These are phyloP conservation scores for Drosophila merina DNA, from an alignment of 2,888 invertebrate genomes.

Conservation along the genomic window DNA sequence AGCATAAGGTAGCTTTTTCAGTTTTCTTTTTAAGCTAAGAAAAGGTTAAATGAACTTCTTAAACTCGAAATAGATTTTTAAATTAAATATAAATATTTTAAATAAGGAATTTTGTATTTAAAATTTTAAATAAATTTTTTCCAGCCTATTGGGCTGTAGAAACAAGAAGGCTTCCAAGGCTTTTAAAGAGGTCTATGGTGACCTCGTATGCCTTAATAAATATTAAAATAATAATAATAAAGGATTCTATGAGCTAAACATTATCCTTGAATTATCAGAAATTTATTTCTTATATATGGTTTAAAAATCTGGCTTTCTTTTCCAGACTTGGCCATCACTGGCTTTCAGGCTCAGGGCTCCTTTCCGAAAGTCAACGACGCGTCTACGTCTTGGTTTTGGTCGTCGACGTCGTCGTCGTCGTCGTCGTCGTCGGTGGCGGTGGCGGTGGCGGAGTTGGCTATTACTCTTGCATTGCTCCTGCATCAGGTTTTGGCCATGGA, in stretches of 20 bases:
- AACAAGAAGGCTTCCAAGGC: too few relatives aligned
- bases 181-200: too few relatives aligned
- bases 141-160: too few relatives aligned
- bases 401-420: constrained; percentile 31
- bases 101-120: not conserved
- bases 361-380: constrained; percentile 38
- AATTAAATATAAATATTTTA: not conserved
- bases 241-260: too few relatives aligned
- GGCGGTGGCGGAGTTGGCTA: constrained; percentile 51
- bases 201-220: too few relatives aligned
- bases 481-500: constrained; percentile 58
- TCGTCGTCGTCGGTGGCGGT: constrained; percentile 28
- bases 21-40: not conserved
- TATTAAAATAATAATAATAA: too few relatives aligned
- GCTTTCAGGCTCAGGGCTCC: constrained; percentile 7
- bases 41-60: too few relatives aligned
- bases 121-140: too few relatives aligned
- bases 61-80: too few relatives aligned
- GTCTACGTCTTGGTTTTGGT: constrained; percentile 31
- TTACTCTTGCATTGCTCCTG: constrained; percentile 68
- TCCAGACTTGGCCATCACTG: constrained; percentile 10
- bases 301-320: not conserved
- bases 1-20: not conserved
- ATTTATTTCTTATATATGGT: too few relatives aligned
- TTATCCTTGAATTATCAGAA: too few relatives aligned